Conservation (phyloP, 2,797 vertebrate species). For the Dryobates pubescens region DNA sequence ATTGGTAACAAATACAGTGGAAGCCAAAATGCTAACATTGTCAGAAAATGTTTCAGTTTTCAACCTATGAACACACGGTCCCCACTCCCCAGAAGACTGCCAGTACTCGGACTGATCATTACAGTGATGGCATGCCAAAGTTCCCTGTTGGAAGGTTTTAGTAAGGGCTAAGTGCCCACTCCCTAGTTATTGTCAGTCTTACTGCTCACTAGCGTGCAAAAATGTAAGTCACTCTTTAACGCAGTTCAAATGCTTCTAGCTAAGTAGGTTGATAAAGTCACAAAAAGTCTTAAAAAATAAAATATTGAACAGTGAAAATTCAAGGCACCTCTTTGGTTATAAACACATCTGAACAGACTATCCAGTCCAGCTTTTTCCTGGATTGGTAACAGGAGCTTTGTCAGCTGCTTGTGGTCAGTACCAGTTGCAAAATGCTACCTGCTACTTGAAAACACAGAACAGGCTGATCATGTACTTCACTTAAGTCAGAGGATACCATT, state of each 20-base stretch:
- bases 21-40: not conserved
- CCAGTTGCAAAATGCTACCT: not conserved
- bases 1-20: not conserved
- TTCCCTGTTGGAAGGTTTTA: not conserved
- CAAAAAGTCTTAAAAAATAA: not conserved
- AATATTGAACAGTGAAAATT: not conserved
- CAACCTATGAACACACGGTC: not conserved
- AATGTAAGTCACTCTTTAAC: not conserved
- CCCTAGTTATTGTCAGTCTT: not conserved
- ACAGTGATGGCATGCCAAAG: not conserved
- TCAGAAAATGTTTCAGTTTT: not conserved
- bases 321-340: not conserved
- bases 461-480: not conserved
- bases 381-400: not conserved
- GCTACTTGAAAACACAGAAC: not conserved
- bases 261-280: not conserved
- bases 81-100: not conserved
- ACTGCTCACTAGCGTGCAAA: not conserved
- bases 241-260: not conserved
- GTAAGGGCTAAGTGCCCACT: not conserved
- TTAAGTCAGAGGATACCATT: not conserved
- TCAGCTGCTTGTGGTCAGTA: not conserved
- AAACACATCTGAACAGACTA: not conserved
- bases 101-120: not conserved
- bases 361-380: not conserved